Base-by-base conservation (phyloP, 2,888 invertebrate genomes). In the Drosophila atripex region DNA sequence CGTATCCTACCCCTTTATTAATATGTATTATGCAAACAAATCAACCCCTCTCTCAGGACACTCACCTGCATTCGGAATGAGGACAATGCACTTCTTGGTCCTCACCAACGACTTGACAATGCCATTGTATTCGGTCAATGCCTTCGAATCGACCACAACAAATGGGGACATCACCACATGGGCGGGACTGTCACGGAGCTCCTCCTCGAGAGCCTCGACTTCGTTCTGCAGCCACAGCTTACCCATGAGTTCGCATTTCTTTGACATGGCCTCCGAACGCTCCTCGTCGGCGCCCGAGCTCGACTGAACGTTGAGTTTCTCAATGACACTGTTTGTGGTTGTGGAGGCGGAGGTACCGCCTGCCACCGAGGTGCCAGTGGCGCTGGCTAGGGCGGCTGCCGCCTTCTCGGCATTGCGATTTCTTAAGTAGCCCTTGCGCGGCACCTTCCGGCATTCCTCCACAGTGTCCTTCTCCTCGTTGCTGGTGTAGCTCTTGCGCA, bases 151-250 rank as follows among this genome's bases (percentile, higher is more conserved):
- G 1, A 97, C 94, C n/a, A 97, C 97, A 41, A 98, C 93, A 89
- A 97, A 96, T 0, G 97, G 96, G 0, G 97, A 97, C 87, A 95
- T 93, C 1, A 94, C 87, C 71, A 91, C 85, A 64, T 89, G 89
- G 25, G 89, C 72, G 21, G 90, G 89, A 73, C 89, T 90, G 53
- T 90, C 91, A 12, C 90, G 91, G 14, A 91, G 75, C 84, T 94
- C 93, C 74, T 93, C 95, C 91, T 98, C 98, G 73, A 98, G 91
- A 72, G 97, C 96, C 46, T 95, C 94, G 16, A 98, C 97, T 90
- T 97, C 97, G 6, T 97, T 96, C 79, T 95, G 95, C 57, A 98
- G 92, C 96, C 98, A 97, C 61, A 98, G 92, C 79, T 96, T 96
- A 2, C 98, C 98, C 94, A 98, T 96, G 55, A 97, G 87, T 69